Percentiles rank a stretch among this genome's conserved stretches.
Evolutionary conservation across 1,140 invertebrate species (phyloP).

Genomic region (Calliopsis andreniformis): DNA sequence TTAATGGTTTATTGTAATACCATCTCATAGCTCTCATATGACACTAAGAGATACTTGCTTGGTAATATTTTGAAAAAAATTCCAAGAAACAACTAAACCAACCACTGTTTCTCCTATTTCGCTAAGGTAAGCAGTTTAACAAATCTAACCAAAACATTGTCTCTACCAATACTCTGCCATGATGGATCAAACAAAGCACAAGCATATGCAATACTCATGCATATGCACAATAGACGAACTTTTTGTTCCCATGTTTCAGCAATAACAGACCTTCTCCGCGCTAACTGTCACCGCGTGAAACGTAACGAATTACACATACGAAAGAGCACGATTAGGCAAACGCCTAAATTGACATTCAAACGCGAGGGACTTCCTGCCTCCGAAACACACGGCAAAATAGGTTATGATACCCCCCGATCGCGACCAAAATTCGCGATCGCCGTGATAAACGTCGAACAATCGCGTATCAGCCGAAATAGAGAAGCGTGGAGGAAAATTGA

Average conservation of each 20-base stretch:
- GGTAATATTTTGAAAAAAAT: no score
- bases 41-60: no score
- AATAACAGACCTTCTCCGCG: background rate
- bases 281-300: background rate
- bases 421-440: background rate
- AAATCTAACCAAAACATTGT: constrained; percentile 29
- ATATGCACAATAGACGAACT: constrained; percentile 5
- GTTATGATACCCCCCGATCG: constrained; percentile 49
- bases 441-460: background rate
- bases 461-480: background rate
- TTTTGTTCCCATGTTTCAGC: background rate
- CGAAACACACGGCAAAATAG: constrained; percentile 28
- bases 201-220: constrained; percentile 35
- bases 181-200: constrained; percentile 50
- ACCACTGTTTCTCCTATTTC: constrained; percentile 6
- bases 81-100: background rate
- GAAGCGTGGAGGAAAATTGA: constrained; percentile 6
- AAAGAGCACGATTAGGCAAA: background rate
- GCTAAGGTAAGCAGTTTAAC: background rate
- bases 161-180: constrained; percentile 30
- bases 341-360: background rate
- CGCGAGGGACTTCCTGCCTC: background rate
- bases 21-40: no score
- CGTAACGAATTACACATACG: background rate
- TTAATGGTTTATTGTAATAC: no score